phyloP scores from a whole-genome alignment of 2,888 invertebrate genomes.

The Apocheima hispidaria region DNA sequence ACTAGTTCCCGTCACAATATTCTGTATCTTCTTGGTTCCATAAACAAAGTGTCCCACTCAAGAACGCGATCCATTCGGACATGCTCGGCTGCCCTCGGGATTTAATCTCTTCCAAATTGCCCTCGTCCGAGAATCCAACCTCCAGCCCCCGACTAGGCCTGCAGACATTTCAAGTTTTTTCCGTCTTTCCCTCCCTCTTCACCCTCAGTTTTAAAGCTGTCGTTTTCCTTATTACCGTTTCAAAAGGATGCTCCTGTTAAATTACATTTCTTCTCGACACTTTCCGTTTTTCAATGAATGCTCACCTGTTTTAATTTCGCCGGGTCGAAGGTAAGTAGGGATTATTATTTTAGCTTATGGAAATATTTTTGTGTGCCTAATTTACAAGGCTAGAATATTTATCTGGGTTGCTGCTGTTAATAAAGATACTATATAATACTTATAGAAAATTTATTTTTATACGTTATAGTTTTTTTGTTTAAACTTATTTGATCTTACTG shows the following conservation, averaged over 20 bases:
- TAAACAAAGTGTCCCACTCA: slow-evolving; percentile 1
- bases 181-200: slow-evolving; percentile 45
- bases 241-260: slow-evolving; percentile 42
- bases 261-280: slow-evolving; percentile 44
- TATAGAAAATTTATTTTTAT: too few species aligned
- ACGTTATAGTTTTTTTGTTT: too few species aligned
- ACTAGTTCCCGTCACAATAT: neutral
- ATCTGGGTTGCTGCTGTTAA: too few species aligned
- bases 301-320: slow-evolving; percentile 29
- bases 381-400: too few species aligned
- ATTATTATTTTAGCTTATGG: neutral
- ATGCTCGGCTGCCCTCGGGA: slow-evolving; percentile 58
- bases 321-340: neutral
- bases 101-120: slow-evolving; percentile 70
- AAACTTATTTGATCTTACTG: too few species aligned
- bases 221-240: slow-evolving; percentile 53
- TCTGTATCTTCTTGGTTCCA: neutral
- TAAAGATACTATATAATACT: too few species aligned
- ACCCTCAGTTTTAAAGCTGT: slow-evolving; percentile 52
- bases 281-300: slow-evolving; percentile 42
- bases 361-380: neutral
- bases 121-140: slow-evolving; percentile 49
- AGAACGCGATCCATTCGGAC: slow-evolving; percentile 47
- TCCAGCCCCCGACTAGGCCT: slow-evolving; percentile 54
- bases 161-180: slow-evolving; percentile 55